Evolutionary conservation across 2,113 vertebrate species (phyloP).

Genomic region (Halcyon senegalensis): DNA sequence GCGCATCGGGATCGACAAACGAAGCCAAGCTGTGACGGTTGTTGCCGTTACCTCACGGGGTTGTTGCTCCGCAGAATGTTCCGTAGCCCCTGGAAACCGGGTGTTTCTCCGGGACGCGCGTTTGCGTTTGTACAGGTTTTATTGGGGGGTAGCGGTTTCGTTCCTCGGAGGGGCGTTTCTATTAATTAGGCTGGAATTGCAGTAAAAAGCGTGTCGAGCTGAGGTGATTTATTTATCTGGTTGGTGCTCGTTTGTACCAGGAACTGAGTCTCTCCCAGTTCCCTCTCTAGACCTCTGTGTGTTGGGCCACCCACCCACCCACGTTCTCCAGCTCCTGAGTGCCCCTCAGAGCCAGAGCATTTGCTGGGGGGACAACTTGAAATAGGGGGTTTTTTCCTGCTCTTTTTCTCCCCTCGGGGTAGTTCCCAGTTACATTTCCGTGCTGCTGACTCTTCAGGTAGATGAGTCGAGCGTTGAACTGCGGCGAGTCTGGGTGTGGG

Average conservation of each 20-base stretch:
- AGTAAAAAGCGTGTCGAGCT: not conserved
- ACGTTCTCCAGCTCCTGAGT: accelerated
- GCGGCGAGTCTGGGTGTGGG: accelerated
- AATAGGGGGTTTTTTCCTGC: not conserved
- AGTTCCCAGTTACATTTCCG: accelerated
- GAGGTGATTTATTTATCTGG: not conserved
- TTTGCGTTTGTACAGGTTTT: not conserved
- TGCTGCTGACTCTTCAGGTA: not conserved
- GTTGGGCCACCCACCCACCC: not conserved
- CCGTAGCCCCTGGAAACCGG: not conserved
- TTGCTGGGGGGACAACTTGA: too few relatives aligned
- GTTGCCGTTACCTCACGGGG: not conserved
- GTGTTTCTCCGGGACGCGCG: not conserved
- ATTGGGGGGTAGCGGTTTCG: not conserved
- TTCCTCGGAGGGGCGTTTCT: not conserved
- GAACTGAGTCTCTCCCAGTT: not conserved
- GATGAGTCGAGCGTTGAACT: not conserved
- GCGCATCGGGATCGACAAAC: not conserved
- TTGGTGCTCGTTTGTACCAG: not conserved
- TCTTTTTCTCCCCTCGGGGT: accelerated
- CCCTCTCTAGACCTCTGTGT: accelerated
- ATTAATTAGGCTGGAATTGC: not conserved
- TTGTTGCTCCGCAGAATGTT: not conserved
- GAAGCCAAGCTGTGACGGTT: not conserved
- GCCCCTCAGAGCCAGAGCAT: not conserved